Percentiles rank a stretch among this genome's conserved stretches.
Conservation (phyloP, 1,140 invertebrate species). For the Zaprionus camerounensis region DNA sequence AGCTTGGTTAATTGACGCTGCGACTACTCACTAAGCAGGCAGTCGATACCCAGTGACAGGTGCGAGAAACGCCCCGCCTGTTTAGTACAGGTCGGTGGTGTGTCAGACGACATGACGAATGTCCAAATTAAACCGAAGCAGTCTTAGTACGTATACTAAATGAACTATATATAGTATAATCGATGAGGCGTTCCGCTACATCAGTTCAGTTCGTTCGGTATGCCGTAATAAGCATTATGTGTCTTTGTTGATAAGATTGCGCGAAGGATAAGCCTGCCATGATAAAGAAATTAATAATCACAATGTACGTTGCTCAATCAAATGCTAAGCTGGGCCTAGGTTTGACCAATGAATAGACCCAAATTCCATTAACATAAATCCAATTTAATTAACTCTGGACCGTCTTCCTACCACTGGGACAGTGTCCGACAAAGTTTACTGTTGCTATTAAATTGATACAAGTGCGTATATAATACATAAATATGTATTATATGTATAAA, state of each 20-base stretch:
- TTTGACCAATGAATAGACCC: slow-evolving; percentile 21
- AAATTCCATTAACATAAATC: slow-evolving; percentile 55
- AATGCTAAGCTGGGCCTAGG: slow-evolving; percentile 28
- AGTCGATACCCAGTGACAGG: neutral
- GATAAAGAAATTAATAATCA: slow-evolving; percentile 22
- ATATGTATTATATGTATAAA: slow-evolving; percentile 2
- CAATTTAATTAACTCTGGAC: slow-evolving; percentile 67
- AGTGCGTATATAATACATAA: slow-evolving; percentile 1
- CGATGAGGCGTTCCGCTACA: slow-evolving; percentile 33
- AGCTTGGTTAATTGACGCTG: slow-evolving; percentile 54
- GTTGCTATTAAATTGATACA: slow-evolving; percentile 31
- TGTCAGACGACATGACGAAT: slow-evolving; percentile 44
- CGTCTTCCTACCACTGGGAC: slow-evolving; percentile 3
- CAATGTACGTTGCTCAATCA: slow-evolving; percentile 45
- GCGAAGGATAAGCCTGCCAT: neutral
- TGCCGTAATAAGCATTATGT: neutral
- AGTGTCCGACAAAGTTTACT: slow-evolving; percentile 30
- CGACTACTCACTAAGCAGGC: neutral
- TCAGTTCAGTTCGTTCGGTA: slow-evolving; percentile 1
- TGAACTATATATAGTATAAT: slow-evolving; percentile 15
- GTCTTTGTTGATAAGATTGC: slow-evolving; percentile 50
- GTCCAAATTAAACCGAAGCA: neutral
- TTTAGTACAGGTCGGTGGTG: slow-evolving; percentile 27
- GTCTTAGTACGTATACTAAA: slow-evolving; percentile 7
- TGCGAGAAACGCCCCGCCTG: slow-evolving; percentile 20